phyloP scores from a whole-genome alignment of 92 coral and sea anemone species.

The Scolanthus callimorphus region DNA sequence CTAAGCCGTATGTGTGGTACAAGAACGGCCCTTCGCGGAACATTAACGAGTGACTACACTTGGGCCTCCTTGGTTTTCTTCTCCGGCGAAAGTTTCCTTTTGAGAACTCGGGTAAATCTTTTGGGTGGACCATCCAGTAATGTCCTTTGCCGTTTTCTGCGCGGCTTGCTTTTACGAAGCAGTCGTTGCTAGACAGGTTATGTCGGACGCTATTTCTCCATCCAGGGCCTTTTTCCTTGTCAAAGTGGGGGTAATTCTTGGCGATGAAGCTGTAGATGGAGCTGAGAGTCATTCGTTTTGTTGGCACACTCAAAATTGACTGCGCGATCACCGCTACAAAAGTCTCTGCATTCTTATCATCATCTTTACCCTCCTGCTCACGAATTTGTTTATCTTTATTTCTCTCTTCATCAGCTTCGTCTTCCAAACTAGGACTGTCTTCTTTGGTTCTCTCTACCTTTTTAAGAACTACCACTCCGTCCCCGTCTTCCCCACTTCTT shows the following conservation, averaged over 20 bases:
- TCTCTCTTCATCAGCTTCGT: constrained; percentile 7
- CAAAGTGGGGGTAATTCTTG: constrained; percentile 86
- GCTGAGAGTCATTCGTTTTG: constrained; percentile 96
- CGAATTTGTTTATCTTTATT: constrained; percentile 35
- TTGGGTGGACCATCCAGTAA: constrained; percentile 99
- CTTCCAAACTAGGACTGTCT: constrained; percentile 4
- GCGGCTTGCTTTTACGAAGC: constrained; percentile 97
- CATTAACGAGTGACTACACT: constrained; percentile 81
- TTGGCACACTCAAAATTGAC: constrained; percentile 88
- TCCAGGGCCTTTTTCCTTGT: constrained; percentile 97
- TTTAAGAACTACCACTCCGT: constrained; percentile 15
- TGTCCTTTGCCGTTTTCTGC: constrained; percentile 99
- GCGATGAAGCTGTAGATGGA: constrained; percentile 97
- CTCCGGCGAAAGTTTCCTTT: constrained; percentile 94
- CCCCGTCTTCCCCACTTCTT: constrained; percentile 17
- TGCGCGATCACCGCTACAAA: constrained; percentile 99
- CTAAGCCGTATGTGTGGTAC: constrained; percentile 21
- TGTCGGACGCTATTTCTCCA: constrained; percentile 99
- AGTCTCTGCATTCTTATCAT: constrained; percentile 87
- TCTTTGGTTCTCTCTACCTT: background rate
- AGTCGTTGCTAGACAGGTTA: constrained; percentile 96
- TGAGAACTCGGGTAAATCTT: constrained; percentile 94
- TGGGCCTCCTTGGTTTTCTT: constrained; percentile 92
- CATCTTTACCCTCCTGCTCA: constrained; percentile 54
- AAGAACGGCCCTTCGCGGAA: constrained; percentile 45